Conservation (phyloP, 2,113 vertebrate species). For the Tyrannus savana region DNA sequence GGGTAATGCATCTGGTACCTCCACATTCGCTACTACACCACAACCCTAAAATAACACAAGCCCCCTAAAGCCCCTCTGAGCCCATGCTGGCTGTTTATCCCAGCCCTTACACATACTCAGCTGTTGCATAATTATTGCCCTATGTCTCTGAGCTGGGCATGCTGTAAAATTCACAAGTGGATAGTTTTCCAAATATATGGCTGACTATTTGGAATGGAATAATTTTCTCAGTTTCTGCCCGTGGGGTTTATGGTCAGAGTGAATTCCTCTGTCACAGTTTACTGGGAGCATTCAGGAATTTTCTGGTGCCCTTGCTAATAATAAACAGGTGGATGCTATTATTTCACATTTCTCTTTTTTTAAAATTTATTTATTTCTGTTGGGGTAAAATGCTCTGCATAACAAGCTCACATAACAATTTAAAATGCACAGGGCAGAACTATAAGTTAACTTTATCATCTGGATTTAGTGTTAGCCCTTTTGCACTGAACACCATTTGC, state of each 20-base stretch:
- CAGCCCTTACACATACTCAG: not conserved
- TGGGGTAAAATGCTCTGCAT: not conserved
- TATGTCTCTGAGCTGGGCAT: not conserved
- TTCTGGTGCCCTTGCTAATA: not conserved
- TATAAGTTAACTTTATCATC: not conserved
- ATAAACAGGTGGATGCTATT: not conserved
- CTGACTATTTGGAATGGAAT: not conserved
- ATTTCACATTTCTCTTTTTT: not conserved
- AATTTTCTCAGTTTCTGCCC: not conserved
- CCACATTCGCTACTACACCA: not conserved
- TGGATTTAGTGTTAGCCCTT: constrained; percentile 34
- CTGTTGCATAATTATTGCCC: not conserved
- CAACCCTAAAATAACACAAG: not conserved
- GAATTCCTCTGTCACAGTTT: not conserved
- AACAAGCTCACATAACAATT: constrained; percentile 35
- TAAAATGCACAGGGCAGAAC: constrained; percentile 9
- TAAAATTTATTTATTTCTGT: not conserved
- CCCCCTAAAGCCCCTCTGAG: not conserved
- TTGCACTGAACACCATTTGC: not conserved
- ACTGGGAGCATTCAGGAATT: not conserved
- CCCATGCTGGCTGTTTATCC: not conserved
- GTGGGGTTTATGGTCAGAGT: not conserved
- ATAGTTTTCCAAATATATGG: constrained; percentile 18
- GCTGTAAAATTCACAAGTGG: not conserved
- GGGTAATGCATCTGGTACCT: not conserved